Evolutionary conservation across 1,140 invertebrate species (phyloP).

Genomic region (Halictus rubicundus): DNA sequence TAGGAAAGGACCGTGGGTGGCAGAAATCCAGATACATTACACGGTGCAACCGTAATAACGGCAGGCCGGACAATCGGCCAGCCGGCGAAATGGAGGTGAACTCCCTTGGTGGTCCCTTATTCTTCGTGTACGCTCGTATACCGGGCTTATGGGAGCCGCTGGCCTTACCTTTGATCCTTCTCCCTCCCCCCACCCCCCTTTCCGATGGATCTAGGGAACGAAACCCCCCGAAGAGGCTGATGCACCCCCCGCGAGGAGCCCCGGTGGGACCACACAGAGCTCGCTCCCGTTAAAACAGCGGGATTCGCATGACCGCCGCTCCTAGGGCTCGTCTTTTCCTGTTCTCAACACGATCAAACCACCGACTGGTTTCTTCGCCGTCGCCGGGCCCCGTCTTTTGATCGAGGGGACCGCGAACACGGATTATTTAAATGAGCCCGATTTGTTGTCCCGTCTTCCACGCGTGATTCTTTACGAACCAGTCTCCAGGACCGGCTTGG

Average conservation of each 20-base stretch:
- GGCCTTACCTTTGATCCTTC: slow-evolving; percentile 24
- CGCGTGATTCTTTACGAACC: not conserved
- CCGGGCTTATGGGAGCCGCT: slow-evolving; percentile 13
- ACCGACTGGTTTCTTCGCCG: not conserved
- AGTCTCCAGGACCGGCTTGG: not conserved
- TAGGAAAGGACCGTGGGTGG: slow-evolving; percentile 24
- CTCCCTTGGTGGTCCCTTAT: slow-evolving; percentile 52
- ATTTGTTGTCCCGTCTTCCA: not conserved
- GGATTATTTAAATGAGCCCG: not conserved
- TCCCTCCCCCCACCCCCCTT: not conserved
- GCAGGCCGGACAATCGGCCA: slow-evolving; percentile 32
- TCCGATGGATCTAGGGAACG: not conserved
- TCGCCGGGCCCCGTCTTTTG: not conserved
- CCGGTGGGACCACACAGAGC: slow-evolving; percentile 17
- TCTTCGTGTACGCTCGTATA: slow-evolving; percentile 37
- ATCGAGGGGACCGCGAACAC: not conserved
- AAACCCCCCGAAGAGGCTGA: slow-evolving; percentile 18
- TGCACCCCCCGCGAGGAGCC: slow-evolving; percentile 32
- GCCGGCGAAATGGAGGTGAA: slow-evolving; percentile 39
- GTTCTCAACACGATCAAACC: not conserved
- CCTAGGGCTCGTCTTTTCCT: not conserved
- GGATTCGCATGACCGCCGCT: not conserved
- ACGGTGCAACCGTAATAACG: slow-evolving; percentile 39
- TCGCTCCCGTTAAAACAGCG: slow-evolving; percentile 43
- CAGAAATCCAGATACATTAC: slow-evolving; percentile 52